Base-by-base conservation (phyloP, 2,888 invertebrate species). In the Xanthia togata region DNA sequence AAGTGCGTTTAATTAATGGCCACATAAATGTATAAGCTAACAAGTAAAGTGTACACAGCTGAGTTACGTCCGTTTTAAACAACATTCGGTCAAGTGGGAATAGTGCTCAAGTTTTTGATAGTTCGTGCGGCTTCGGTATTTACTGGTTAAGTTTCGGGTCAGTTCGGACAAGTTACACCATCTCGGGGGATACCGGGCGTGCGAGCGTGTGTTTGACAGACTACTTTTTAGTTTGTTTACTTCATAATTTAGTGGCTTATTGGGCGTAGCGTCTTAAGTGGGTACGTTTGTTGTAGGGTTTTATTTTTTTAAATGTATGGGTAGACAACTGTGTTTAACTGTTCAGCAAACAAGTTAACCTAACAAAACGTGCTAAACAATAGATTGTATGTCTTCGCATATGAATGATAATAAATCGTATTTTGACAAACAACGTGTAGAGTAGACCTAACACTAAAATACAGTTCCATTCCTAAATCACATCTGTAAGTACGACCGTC, bases 141-240 rank as follows among this genome's bases (percentile, higher is more conserved):
- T 96, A 96, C 96, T 95, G 95, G 93, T 92, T 92, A 96, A 96
- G 96, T 96, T 96, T 90, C 88, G 95, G 96, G 95, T 95, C 95
- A 94, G 93, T 93, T 92, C 79, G 90, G 89, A 90, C 89, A 93
- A 94, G 92, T 94, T 93, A 87, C 79, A 88, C 75, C 87, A 84
- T 90, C 95, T 92, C 93, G 81, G 76, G 94, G 94, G 94, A 93
- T 90, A 88, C 89, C 82, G 64, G 50, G 55, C 50, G 64, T 41
- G 55, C 50, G 85, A 80, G 85, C 78, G 84, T 90, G 85, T 83
- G 86, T 85, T 84, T 83, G 86, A 86, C 82, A 87, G 85, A 80
- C 76, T 75, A 84, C 87, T 90, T 90, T 84, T 84, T 76, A 64
- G 69, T 81, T 79, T 64, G 74, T 84, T 81, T 79, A 84, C 79